phyloP scores from a whole-genome alignment of 2,113 vertebrate genomes.

The Acinonyx jubatus region DNA sequence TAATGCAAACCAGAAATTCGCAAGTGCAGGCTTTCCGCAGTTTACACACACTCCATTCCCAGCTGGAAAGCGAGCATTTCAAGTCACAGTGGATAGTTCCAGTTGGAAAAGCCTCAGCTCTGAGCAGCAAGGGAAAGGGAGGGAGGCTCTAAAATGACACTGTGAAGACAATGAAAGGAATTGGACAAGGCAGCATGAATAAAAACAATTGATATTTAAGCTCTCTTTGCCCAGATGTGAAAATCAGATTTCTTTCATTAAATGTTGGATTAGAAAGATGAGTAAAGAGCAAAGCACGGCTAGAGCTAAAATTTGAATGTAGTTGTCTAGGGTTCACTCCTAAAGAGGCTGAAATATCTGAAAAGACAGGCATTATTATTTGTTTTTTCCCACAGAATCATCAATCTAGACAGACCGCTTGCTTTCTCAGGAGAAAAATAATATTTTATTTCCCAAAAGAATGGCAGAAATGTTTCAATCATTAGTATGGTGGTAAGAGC shows the following conservation, averaged over 20 bases:
- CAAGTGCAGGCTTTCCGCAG: background rate
- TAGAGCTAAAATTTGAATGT: background rate
- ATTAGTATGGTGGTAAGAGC: background rate
- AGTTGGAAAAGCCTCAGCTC: background rate
- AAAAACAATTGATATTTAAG: background rate
- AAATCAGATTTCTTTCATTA: constrained; percentile 40
- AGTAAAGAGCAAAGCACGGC: background rate
- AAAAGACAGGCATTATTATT: background rate
- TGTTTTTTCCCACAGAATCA: background rate
- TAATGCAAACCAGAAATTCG: constrained; percentile 77
- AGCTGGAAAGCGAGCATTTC: constrained; percentile 52
- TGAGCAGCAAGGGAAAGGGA: background rate
- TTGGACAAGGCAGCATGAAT: background rate
- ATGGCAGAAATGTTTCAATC: background rate
- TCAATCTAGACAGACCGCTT: background rate
- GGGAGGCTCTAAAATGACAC: background rate
- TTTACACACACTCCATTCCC: background rate
- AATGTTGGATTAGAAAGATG: constrained; percentile 8
- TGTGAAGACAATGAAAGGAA: constrained; percentile 56
- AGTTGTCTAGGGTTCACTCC: background rate
- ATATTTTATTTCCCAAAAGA: constrained; percentile 17
- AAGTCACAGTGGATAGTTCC: background rate
- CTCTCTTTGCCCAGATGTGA: background rate
- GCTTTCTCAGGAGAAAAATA: constrained; percentile 19
- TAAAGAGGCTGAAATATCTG: background rate